phyloP scores from a whole-genome alignment of 2,888 invertebrate genomes.

The Sinelater perroti region DNA sequence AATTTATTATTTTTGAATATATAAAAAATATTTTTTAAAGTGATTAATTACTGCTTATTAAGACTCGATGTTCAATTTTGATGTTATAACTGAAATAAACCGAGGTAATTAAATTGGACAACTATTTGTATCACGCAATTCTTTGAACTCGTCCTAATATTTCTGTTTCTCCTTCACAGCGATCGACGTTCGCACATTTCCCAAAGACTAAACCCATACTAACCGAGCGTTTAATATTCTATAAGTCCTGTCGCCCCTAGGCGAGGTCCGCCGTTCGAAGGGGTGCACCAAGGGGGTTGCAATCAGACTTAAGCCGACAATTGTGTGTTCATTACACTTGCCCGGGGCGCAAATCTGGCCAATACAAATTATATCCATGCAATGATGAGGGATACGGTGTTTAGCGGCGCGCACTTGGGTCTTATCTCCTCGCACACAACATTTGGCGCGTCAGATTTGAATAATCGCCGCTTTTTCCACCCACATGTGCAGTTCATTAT shows the following conservation, averaged over 20 bases:
- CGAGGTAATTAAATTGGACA: no score
- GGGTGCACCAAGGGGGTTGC: conserved; percentile 53
- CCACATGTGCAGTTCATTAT: no score
- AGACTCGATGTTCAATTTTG: no score
- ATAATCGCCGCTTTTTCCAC: conserved; percentile 53
- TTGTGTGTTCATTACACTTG: conserved; percentile 62
- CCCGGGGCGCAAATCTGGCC: conserved; percentile 62
- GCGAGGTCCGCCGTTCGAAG: conserved; percentile 33
- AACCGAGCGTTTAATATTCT: conserved; percentile 59
- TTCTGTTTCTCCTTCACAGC: conserved; percentile 9
- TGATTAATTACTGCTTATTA: no score
- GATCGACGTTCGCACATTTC: conserved; percentile 43
- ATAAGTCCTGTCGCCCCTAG: conserved; percentile 54
- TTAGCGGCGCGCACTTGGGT: conserved; percentile 41
- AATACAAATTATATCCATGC: conserved; percentile 62
- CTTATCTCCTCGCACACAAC: conserved; percentile 49
- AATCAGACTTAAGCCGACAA: conserved; percentile 63
- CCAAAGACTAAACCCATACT: conserved; percentile 51
- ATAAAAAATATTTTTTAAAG: no score
- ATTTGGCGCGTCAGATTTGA: conserved; percentile 56
- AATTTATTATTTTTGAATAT: no score
- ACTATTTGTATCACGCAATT: no score
- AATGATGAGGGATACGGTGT: conserved; percentile 45
- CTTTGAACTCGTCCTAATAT: no score
- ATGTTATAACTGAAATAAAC: no score